These are phyloP conservation scores for Pseudococcus jackbeardsleyi DNA, from an alignment of 2,888 invertebrate species.

Conservation along the genomic window DNA sequence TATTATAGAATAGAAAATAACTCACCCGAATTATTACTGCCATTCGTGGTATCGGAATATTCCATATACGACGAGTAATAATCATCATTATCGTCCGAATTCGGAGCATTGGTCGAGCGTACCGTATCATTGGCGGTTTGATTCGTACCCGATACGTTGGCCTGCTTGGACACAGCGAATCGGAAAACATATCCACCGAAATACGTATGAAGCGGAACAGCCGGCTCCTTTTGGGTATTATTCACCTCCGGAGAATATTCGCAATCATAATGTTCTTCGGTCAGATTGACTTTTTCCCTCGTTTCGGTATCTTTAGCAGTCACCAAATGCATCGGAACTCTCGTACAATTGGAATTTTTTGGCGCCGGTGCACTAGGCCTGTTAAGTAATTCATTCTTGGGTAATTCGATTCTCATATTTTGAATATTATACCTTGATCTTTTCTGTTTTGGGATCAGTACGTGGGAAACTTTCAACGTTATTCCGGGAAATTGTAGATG, in stretches of 20 bases:
- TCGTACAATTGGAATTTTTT: conserved; percentile 58
- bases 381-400: conserved; percentile 15
- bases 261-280: conserved; percentile 62
- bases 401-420: conserved; percentile 52
- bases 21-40: conserved; percentile 47
- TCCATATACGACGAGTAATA: conserved; percentile 63
- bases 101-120: conserved; percentile 8
- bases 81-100: conserved; percentile 56
- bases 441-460: conserved; percentile 62
- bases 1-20: background rate
- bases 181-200: conserved; percentile 58
- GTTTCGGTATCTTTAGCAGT: conserved; percentile 57
- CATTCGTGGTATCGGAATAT: conserved; percentile 47
- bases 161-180: conserved; percentile 43
- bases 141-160: conserved; percentile 4
- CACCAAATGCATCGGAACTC: conserved; percentile 54
- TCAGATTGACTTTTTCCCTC: conserved; percentile 59
- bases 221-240: conserved; percentile 49
- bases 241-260: conserved; percentile 55
- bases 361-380: conserved; percentile 9
- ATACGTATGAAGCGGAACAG: conserved; percentile 33
- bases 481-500: conserved; percentile 60
- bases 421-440: conserved; percentile 51
- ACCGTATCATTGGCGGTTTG: conserved; percentile 18
- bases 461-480: conserved; percentile 62